Base-by-base conservation (phyloP, 2,888 invertebrate genomes). In the Hylaea fasciaria region DNA sequence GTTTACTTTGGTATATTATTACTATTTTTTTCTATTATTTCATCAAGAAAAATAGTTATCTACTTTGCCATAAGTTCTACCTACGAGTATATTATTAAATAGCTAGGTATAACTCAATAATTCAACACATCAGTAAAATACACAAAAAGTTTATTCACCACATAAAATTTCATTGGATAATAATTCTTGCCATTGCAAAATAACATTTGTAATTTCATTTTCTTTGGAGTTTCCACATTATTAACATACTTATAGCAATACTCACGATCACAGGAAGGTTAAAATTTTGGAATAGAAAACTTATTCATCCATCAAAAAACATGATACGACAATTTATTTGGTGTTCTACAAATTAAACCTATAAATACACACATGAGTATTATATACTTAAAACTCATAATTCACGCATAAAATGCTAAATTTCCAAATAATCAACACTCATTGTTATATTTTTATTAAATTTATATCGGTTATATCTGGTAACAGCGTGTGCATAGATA, bases 71-170 rank as follows among this genome's bases (percentile, higher is more conserved):
- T 10, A 8, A 16, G 28, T 9, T 10, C 32, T 7, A 2, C 9
- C 3, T 32, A 32, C 10, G 32, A 5, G 5, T n/a, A n/a, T n/a
- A n/a, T n/a, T 28, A 28, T 4, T 41, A 9, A n/a, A 45, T 12
- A 13, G 8, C 28, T 4, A n/a, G n/a, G n/a, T n/a, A n/a, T n/a
- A 32, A 14, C n/a, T 13, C 9, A 49, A 49, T 49, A 40, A 49
- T 32, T 70, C 62, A 74, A 67, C 4, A 81, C 71, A 57, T 44
- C 55, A 72, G 67, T 76, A 82, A 84, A 87, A 84, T 89, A 89
- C 91, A 92, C 90, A 91, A 91, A 62, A 90, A 87, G 80, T 89
- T 91, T 91, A 91, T 91, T 91, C 85, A 91, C 91, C 91, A 91
- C 91, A 89, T 91, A 91, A 90, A 88, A 85, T 88, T 86, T 84